Base-by-base conservation (phyloP, 2,888 invertebrate species). In the Dasysyrphus tricinctus region DNA sequence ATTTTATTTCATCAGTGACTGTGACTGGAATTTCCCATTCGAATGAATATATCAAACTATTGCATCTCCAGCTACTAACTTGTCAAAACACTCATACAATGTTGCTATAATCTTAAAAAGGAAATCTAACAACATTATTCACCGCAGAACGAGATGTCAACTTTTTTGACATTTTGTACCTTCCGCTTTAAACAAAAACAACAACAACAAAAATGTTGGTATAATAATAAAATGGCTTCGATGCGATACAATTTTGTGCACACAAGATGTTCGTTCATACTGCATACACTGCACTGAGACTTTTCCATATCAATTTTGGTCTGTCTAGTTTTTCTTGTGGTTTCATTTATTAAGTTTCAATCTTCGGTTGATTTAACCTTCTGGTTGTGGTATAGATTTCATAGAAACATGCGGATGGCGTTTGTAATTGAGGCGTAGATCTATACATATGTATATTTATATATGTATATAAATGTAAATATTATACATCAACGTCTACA, bases 281-380 rank as follows among this genome's bases (percentile, higher is more conserved):
- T 74, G 57, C 63, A 63, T 49, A 42, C 47, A n/a, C n/a, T 19
- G 24, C 51, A 54, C 29, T 54, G 77, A 32, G 42, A n/a, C 11
- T 54, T 24, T 24, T 29, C 32, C n/a, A 49, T 70, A 47, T 67
- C 57, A 49, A 51, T 47, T 67, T 70, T 32, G 7, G 54, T 63
- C 34, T 67, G 65, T 70, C 76, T 82, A 76, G 69, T 77, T 84
- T 74, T 77, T 77, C 67, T 83, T 87, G 88, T 69, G 88, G 86
- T 88, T 86, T 74, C 63, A 80, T 77, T 80, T 87, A 87, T 80
- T 88, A 77, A 88, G 74, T 88, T 86, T 82, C 86, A 88, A 67
- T 88, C 80, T 81, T 86, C 82, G 72, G 80, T 87, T 83, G 74
- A 83, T 80, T 88, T 87, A 86, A 88, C 88, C 86, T 88, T 87